phyloP scores from a whole-genome alignment of 2,113 vertebrate species.

The Oriolus oriolus region DNA sequence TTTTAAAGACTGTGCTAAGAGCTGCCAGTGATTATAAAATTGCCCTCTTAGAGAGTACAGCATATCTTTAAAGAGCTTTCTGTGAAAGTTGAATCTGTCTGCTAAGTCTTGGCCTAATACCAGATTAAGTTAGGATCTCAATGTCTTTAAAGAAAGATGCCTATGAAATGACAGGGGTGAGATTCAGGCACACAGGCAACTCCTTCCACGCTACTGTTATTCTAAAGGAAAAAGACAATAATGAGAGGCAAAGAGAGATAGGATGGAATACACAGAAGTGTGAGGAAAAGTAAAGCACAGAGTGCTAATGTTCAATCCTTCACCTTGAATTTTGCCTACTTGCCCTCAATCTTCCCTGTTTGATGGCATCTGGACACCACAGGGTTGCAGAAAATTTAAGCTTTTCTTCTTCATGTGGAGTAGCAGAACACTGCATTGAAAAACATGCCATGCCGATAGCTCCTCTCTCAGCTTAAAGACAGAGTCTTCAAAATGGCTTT shows the following conservation, averaged over 20 bases:
- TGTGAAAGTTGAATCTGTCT: neutral
- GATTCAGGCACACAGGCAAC: neutral
- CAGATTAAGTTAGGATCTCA: neutral
- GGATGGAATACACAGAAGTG: neutral
- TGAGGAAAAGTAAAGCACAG: neutral
- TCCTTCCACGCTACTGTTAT: neutral
- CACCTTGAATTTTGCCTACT: neutral
- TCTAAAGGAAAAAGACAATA: neutral
- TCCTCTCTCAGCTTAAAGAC: neutral
- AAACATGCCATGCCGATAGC: neutral
- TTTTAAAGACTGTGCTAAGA: constrained; percentile 11
- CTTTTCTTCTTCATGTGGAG: neutral
- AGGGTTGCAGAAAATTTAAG: neutral
- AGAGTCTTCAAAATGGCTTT: neutral
- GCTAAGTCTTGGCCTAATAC: neutral
- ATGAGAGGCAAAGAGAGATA: neutral
- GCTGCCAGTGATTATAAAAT: constrained; percentile 4
- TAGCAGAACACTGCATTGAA: neutral
- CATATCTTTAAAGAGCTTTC: neutral
- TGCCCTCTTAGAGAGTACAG: neutral
- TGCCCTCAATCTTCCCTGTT: neutral
- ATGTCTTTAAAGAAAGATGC: neutral
- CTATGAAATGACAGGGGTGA: neutral
- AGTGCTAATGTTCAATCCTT: neutral
- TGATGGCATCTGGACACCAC: neutral